Conservation (phyloP, 2,888 invertebrate species). For the Pheosia gnoma region DNA sequence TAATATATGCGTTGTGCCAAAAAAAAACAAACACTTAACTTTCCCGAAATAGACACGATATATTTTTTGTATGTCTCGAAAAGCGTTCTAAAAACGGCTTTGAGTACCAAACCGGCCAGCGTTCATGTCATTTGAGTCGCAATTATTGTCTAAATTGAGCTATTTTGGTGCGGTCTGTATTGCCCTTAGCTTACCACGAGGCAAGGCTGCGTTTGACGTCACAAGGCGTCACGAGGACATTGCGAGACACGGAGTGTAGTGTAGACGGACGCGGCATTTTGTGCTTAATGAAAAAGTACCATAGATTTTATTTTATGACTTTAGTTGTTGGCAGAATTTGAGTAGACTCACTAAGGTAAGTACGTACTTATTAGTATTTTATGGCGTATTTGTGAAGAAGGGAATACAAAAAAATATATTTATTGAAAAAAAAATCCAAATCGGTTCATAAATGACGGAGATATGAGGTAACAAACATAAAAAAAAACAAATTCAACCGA, state of each 20-base stretch:
- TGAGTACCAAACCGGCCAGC: constrained; percentile 23
- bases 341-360: too few relatives aligned
- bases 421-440: too few relatives aligned
- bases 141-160: constrained; percentile 59
- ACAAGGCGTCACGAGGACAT: constrained; percentile 37
- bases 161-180: constrained; percentile 56
- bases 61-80: neutral
- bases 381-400: too few relatives aligned
- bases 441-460: too few relatives aligned
- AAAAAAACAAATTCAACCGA: too few relatives aligned
- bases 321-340: too few relatives aligned
- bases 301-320: neutral
- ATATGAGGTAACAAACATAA: too few relatives aligned
- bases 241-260: constrained; percentile 3
- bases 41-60: neutral
- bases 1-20: too few relatives aligned
- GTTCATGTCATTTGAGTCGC: constrained; percentile 49
- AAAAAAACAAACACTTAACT: too few relatives aligned
- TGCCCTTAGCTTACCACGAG: constrained; percentile 39
- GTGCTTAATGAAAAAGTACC: neutral
- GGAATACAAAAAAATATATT: too few relatives aligned
- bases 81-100: constrained; percentile 20
- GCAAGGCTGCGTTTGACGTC: constrained; percentile 61
- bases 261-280: constrained; percentile 39
- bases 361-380: too few relatives aligned